Conservation (phyloP, 2,113 vertebrate species). For the Callionymus lyra region DNA sequence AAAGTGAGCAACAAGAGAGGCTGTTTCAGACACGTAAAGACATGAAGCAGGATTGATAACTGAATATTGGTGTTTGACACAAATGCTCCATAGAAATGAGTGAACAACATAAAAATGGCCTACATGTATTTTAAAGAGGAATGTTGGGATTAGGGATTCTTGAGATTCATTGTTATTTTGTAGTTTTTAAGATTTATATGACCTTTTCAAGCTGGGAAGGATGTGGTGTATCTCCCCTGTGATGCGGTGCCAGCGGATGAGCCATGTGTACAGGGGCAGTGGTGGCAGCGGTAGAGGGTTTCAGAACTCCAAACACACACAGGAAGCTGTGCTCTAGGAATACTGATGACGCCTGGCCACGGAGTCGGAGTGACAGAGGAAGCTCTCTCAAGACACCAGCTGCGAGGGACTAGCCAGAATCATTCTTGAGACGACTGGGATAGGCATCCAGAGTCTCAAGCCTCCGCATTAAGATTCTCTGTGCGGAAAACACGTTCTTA, state of each 20-base stretch:
- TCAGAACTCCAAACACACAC: slow-evolving; percentile 38
- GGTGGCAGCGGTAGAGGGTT: slow-evolving; percentile 6
- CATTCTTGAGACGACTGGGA: slow-evolving; percentile 60
- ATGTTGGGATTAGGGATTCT: too few species aligned
- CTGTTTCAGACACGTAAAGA: too few species aligned
- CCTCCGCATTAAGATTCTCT: slow-evolving; percentile 50
- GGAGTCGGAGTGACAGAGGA: slow-evolving; percentile 59
- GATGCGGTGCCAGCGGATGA: slow-evolving; percentile 63
- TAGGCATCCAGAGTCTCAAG: slow-evolving; percentile 40
- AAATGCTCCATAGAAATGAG: too few species aligned
- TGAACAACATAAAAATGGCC: too few species aligned
- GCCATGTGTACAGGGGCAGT: slow-evolving; percentile 37
- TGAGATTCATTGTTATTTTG: too few species aligned
- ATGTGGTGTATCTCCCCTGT: slow-evolving; percentile 35
- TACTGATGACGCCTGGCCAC: slow-evolving; percentile 61
- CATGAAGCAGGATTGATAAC: too few species aligned
- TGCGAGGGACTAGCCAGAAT: slow-evolving; percentile 60
- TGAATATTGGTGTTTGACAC: too few species aligned
- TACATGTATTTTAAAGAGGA: too few species aligned
- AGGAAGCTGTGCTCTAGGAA: slow-evolving; percentile 67
- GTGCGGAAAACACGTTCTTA: neutral
- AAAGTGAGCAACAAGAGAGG: too few species aligned
- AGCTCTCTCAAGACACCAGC: slow-evolving; percentile 70
- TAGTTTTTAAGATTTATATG: too few species aligned
- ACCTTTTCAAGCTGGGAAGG: slow-evolving; percentile 4